Percentiles rank a stretch among this genome's conserved stretches.
Evolutionary conservation across 1,140 invertebrate genomes (phyloP).

Genomic region (Dendroctonus ponderosae): DNA sequence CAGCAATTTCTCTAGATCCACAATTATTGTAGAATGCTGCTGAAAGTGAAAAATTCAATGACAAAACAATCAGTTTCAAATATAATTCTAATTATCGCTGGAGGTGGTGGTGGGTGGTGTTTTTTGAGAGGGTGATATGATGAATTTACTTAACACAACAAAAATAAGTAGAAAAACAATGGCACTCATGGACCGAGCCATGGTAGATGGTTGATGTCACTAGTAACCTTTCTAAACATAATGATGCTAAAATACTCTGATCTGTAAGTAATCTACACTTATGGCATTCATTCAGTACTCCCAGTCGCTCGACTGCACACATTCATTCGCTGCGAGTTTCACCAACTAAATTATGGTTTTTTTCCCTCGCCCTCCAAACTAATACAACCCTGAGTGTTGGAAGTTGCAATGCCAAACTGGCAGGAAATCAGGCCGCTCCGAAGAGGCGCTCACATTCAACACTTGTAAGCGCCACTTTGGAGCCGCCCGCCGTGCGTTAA

Average conservation of each 20-base stretch:
- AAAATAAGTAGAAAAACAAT: conserved; percentile 42
- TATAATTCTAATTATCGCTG: no score
- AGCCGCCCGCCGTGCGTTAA: not conserved
- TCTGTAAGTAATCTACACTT: conserved; percentile 38
- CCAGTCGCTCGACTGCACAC: conserved; percentile 32
- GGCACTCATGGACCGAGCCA: conserved; percentile 41
- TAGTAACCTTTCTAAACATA: conserved; percentile 35
- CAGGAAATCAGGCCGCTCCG: not conserved
- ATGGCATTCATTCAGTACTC: conserved; percentile 32
- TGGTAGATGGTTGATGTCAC: conserved; percentile 26
- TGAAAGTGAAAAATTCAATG: conserved; percentile 35
- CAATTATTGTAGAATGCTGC: conserved; percentile 23
- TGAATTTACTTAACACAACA: conserved; percentile 19
- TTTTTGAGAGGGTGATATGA: conserved; percentile 14
- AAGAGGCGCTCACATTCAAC: no score
- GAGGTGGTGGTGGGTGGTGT: not conserved
- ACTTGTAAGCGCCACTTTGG: not conserved
- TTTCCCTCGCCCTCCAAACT: conserved; percentile 27
- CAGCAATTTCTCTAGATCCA: conserved; percentile 46
- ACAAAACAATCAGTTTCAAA: no score
- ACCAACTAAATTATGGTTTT: not conserved
- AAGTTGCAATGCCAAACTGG: conserved; percentile 38
- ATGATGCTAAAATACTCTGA: conserved; percentile 43
- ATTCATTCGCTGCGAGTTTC: conserved; percentile 31
- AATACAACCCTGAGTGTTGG: conserved; percentile 45